Conservation (phyloP, 2,797 vertebrate genomes). For the Gobio occitaniae region DNA sequence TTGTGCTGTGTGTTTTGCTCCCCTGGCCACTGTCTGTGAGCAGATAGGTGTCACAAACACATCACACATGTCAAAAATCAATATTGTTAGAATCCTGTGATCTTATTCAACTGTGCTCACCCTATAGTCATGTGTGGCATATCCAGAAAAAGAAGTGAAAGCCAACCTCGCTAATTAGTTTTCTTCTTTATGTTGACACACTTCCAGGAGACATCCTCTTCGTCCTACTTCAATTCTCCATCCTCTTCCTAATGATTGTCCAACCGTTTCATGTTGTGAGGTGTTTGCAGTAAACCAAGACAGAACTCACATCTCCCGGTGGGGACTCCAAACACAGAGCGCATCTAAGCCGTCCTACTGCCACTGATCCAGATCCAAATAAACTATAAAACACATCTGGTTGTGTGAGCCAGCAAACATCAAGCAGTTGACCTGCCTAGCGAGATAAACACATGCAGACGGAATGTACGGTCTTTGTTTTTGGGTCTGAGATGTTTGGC, state of each 20-base stretch:
- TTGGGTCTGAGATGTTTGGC: neutral
- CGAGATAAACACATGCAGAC: constrained; percentile 11
- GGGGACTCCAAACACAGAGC: constrained; percentile 37
- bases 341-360: constrained; percentile 17
- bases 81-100: constrained; percentile 22
- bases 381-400: constrained; percentile 45
- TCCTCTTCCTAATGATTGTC: constrained; percentile 33
- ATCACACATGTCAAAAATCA: constrained; percentile 9
- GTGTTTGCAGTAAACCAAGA: constrained; percentile 22
- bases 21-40: neutral
- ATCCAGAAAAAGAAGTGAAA: constrained; percentile 14
- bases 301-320: neutral
- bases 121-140: constrained; percentile 6
- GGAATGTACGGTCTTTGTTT: neutral
- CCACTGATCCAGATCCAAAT: constrained; percentile 38
- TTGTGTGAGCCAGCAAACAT: constrained; percentile 30
- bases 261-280: constrained; percentile 24
- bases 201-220: constrained; percentile 13
- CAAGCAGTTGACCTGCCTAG: constrained; percentile 7
- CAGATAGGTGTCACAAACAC: constrained; percentile 15
- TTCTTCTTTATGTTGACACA: constrained; percentile 19
- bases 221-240: constrained; percentile 30
- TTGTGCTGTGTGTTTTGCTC: neutral
- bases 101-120: constrained; percentile 11
- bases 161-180: constrained; percentile 19